Evolutionary conservation across 2,113 vertebrate genomes (phyloP), one percentile per base, ranked within the genome.

Genomic region (Albula glossodonta): DNA sequence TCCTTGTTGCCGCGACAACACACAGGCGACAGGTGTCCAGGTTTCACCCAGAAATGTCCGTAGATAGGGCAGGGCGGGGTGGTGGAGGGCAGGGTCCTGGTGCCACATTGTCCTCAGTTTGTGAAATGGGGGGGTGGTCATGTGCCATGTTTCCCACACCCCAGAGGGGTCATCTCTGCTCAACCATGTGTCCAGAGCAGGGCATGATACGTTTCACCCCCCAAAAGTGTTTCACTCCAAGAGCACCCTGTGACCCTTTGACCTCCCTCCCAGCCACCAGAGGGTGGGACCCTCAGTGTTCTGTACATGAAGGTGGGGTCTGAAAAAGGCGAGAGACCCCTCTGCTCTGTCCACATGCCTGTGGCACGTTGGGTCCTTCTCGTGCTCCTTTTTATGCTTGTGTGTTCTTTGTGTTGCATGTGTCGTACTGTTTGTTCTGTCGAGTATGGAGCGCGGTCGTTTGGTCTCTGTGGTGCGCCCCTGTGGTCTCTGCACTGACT

Each of bases 1-100:
- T 92, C 91, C 87, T 88, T 89, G 88, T 90, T 48, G 78, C 49
- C 41, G 12, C 50, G 41, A 79, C 78, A 79, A 79, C 78, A 79
- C 70, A 74, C 70, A 10, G 70, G 70, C n/a, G 70, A 74, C 3
- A 5, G n/a, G 70, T 74, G 70, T 74, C 70, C 70, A 31, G n/a
- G 70, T 74, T 41, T 74, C n/a, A 74, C 70, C 22, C 10, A n/a
- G 8, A 74, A 74, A 74, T 25, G 70, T 74, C 70, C n/a, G 22
- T 2, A n/a, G 25, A 74, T 2, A 6, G 52, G 87, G 81, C 7
- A 10, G n/a, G 60, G 63, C 90, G 89, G 80, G 87, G 94, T 92
- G 70, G n/a, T 31, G n/a, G 70, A 3, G 31, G n/a, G 2, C 22
- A 10, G 70, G 70, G 3, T 74, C 8, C 70, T 9, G 22, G 17